Base-by-base conservation (phyloP, 2,113 vertebrate genomes). In the Pelobates fuscus region DNA sequence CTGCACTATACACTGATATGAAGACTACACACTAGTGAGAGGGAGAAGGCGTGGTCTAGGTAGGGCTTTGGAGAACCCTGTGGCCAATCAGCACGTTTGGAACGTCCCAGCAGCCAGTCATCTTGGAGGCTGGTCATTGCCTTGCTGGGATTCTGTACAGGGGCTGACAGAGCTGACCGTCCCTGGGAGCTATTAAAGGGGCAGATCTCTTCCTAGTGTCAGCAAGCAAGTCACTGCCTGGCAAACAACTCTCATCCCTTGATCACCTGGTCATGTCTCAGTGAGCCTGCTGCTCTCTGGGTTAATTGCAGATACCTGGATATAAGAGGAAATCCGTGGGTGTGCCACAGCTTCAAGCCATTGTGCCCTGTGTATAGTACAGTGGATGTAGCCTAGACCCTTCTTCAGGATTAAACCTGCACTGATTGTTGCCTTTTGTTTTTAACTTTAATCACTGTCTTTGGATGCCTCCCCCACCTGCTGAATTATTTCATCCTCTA, bases 161-260 rank as follows among this genome's bases (percentile, higher is more conserved):
- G 26, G 15, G 58, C 44, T 55, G 60, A 18, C 44, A n/a, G 60
- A 6, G 5, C 46, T 15, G 60, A 18, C n/a, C 26, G 17, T 26
- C 26, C 49, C 61, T 23, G 46, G 6, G 52, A 66, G 30, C 63
- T 75, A 75, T 67, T 75, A 75, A 75, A 75, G 63, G 30, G 7
- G 63, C 63, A n/a, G 49, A 41, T 29, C 59, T 6, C 37, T 10
- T 62, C 24, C 24, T 27, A 24, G 11, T 15, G 4, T 52, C 25
- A 67, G 25, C 59, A 15, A 32, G 20, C 20, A 27, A 29, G 2
- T 24, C 24, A 27, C 65, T n/a, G 27, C 18, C 27, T n/a, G 60
- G 20, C 15, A 21, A 26, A 14, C 32, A 58, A 21, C 10, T 37
- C 62, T 26, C 67, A 23, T 41, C 27, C 23, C 26, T 27, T 49